Evolutionary conservation across 2,113 vertebrate species (phyloP), one percentile per base, ranked within the genome.

Genomic region (Tinamus guttatus): DNA sequence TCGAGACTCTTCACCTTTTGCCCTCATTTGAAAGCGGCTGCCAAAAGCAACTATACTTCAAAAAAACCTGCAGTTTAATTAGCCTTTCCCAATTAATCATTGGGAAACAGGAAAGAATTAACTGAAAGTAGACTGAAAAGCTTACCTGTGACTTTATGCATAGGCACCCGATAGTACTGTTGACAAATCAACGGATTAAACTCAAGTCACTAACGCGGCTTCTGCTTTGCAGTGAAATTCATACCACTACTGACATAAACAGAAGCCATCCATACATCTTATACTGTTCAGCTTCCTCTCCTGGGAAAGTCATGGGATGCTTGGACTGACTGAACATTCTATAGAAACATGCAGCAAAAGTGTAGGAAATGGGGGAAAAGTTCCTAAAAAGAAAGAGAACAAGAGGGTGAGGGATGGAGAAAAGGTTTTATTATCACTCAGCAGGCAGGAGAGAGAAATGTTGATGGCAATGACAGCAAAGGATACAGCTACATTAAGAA

Each of bases 341-440:
- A 98, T 52, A 93, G 96, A 98, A 97, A 97, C 47, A 96, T 98
- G 98, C 98, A 99, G 98, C 97, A 97, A 96, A 98, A 95, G 96
- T 76, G 92, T 67, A 95, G 96, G 90, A 96, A 96, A 92, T 7
- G 27, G 59, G 32, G 21, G 54, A n/a, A 70, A 76, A 49, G 83
- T 75, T 87, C 80, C 69, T 93, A 90, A 94, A 94, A 92, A 45
- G 68, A 80, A 94, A 95, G 79, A 95, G 49, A 49, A 79, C 32
- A 95, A 91, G 95, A 91, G 74, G 49, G 95, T 54, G 32, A 56
- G 62, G 87, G 84, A 64, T 97, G 85, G 89, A 96, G 96, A 86
- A 73, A 49, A 92, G 74, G 13, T 54, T 79, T 97, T 86, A 84
- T 92, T 96, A 92, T 47, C 54, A 77, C 90, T 95, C 87, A 97